Percentiles rank a stretch among this genome's conserved stretches.
These are phyloP conservation scores for Xenotilapia leptura DNA, from an alignment of 2,113 vertebrate species.

Conservation along the genomic window DNA sequence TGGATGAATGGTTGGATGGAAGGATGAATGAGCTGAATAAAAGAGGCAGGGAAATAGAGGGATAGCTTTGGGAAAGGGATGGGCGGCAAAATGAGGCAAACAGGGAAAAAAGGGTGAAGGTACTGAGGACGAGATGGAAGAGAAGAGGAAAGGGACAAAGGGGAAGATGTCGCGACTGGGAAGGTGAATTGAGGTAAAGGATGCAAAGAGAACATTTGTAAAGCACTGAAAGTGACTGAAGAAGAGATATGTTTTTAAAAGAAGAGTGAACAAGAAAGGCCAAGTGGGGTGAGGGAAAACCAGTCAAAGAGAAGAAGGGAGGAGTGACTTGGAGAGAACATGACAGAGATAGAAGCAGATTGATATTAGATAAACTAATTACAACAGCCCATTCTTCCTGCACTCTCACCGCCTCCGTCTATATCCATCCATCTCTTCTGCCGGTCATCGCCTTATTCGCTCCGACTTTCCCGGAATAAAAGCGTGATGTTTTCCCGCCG, in stretches of 20 bases:
- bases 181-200: neutral
- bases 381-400: conserved; percentile 67
- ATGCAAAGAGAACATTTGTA: neutral
- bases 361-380: conserved; percentile 69
- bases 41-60: neutral
- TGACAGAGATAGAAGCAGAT: conserved; percentile 34
- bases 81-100: neutral
- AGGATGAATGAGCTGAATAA: conserved; percentile 22
- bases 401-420: conserved; percentile 49
- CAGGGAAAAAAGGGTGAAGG: neutral
- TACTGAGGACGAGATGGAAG: neutral
- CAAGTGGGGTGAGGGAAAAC: neutral
- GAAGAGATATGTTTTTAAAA: neutral
- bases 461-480: conserved; percentile 74
- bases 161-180: neutral
- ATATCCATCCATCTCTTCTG: conserved; percentile 56
- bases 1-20: conserved; percentile 25
- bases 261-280: neutral
- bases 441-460: conserved; percentile 64
- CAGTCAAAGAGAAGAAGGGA: neutral
- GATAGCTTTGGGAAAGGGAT: neutral
- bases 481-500: conserved; percentile 73
- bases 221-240: neutral
- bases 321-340: neutral
- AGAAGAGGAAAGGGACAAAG: neutral